Base-by-base conservation (phyloP, 1,140 invertebrate genomes). In the Eumaeus atala region DNA sequence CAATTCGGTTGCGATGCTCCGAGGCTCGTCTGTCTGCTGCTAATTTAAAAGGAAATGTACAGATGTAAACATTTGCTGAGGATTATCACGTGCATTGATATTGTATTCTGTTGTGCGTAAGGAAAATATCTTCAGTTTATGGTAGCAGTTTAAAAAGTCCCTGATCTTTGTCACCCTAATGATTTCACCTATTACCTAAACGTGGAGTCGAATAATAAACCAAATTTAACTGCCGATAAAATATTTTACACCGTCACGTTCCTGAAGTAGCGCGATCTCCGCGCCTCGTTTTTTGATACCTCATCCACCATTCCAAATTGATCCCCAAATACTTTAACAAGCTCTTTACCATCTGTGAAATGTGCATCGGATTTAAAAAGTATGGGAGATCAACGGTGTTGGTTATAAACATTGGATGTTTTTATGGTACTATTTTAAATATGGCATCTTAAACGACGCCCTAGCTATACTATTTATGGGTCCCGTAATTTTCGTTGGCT, bases 381-480 rank as follows among this genome's bases (percentile, higher is more conserved):
- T 16, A 38, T 36, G 53, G 52, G 56, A 64, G 76, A 51, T 71
- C 77, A 71, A 47, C 42, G 48, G 61, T 44, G 38, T 51, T 74
- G 68, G 72, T 69, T 54, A 56, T 65, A 73, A 67, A 68, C 55
- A 72, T 63, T 61, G 66, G 62, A 67, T 65, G 69, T 77, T 83
- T 83, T 81, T 81, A 84, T 74, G 64, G 67, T 66, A 75, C 74
- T 74, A 76, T 81, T 84, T 83, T 79, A 78, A 84, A 84, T 81
- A 83, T 79, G 74, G 70, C 69, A 58, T 76, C 72, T 73, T 72
- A 74, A 78, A 71, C 21, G 21, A 28, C 64, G 73, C 69, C 66
- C 64, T 62, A 64, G 59, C 66, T 69, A 66, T 71, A 76, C 65
- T 70, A 79, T 84, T 84, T 81, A 84, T 76, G 72, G 62, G 64